phyloP scores from a whole-genome alignment of 2,888 invertebrate species.

The Watsonalla cultraria region DNA sequence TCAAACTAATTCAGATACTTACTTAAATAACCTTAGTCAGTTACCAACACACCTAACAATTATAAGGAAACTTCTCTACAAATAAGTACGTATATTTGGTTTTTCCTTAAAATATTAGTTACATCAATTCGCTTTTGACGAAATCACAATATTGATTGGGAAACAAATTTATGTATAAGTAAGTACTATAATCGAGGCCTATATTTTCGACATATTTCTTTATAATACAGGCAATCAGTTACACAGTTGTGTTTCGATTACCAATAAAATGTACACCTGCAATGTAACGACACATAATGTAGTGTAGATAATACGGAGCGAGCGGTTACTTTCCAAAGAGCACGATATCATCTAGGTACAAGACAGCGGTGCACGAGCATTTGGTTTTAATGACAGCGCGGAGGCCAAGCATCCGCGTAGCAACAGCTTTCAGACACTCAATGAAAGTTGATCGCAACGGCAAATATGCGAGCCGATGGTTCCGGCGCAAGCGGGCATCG shows the following conservation, averaged over 20 bases:
- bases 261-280: not conserved
- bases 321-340: slow-evolving; percentile 69
- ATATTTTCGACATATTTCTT: not conserved
- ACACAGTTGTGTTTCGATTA: not conserved
- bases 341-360: slow-evolving; percentile 67
- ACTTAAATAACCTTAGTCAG: not conserved
- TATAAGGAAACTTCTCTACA: too few relatives aligned
- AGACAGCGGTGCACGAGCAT: slow-evolving; percentile 64
- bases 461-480: slow-evolving; percentile 54
- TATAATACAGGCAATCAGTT: not conserved
- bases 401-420: slow-evolving; percentile 72
- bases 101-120: too few relatives aligned
- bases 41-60: too few relatives aligned
- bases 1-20: not conserved
- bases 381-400: slow-evolving; percentile 67
- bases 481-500: slow-evolving; percentile 48
- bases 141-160: too few relatives aligned
- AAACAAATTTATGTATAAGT: too few relatives aligned
- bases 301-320: slow-evolving; percentile 28
- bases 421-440: slow-evolving; percentile 71
- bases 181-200: too few relatives aligned
- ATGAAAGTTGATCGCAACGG: slow-evolving; percentile 72
- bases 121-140: too few relatives aligned
- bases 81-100: too few relatives aligned
- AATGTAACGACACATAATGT: slow-evolving; percentile 27